Evolutionary conservation across 2,797 vertebrate genomes (phyloP).

Genomic region (Pitangus sulphuratus): DNA sequence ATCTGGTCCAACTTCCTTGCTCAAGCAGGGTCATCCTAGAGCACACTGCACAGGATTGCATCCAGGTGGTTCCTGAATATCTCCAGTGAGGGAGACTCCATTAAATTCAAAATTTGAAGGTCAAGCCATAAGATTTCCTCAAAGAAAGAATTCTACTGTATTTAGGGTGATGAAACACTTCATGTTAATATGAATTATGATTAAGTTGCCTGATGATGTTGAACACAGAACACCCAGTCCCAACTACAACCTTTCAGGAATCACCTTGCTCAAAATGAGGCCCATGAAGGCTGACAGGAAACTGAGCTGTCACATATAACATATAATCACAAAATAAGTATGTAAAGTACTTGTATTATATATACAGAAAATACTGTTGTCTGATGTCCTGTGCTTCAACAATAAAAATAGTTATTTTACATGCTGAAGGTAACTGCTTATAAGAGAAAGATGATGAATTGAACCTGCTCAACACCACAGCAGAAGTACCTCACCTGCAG

Average conservation of each 20-base stretch:
- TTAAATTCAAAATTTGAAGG: not conserved
- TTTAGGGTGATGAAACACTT: not conserved
- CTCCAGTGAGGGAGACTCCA: not conserved
- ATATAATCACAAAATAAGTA: not conserved
- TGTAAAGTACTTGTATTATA: not conserved
- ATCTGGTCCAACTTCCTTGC: not conserved
- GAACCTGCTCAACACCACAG: not conserved
- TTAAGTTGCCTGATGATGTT: not conserved
- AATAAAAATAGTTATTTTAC: not conserved
- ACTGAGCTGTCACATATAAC: not conserved
- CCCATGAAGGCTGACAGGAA: not conserved
- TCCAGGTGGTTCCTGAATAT: not conserved
- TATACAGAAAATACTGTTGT: not conserved
- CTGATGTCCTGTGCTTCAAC: not conserved
- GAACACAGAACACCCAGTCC: not conserved
- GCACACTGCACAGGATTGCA: not conserved
- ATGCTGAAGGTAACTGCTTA: not conserved
- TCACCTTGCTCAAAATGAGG: not conserved
- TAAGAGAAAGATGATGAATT: not conserved
- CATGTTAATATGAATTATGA: not conserved
- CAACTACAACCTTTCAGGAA: not conserved
- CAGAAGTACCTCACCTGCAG: not conserved
- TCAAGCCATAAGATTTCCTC: not conserved
- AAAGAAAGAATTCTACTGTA: not conserved
- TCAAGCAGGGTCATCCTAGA: not conserved